A percentile compares a stretch with the other conserved stretches of the same genome.
Conservation (phyloP, 2,888 invertebrate genomes). For the Nephrotoma appendiculata region DNA sequence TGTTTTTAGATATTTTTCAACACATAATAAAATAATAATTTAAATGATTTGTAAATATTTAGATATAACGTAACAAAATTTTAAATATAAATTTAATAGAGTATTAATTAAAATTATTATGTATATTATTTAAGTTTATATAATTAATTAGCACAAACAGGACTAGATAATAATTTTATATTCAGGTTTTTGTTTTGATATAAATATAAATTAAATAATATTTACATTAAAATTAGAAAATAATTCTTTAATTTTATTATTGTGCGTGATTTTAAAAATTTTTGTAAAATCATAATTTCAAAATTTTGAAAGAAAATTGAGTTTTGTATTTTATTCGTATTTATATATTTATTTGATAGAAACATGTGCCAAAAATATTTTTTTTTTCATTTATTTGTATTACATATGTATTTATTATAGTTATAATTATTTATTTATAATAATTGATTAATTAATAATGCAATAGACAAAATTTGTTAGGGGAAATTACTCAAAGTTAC, state of each 20-base stretch:
- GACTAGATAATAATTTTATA: background rate
- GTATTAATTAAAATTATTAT: background rate
- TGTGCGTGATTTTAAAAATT: background rate
- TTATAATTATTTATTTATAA: background rate
- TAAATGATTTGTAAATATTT: background rate
- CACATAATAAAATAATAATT: background rate
- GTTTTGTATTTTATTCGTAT: background rate
- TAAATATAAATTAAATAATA: too few relatives aligned
- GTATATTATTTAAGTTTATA: background rate
- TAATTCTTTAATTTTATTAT: background rate
- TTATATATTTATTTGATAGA: background rate
- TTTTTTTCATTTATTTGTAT: background rate
- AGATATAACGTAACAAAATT: background rate
- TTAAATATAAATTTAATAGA: background rate
- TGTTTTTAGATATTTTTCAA: background rate
- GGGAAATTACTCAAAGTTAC: too few relatives aligned
- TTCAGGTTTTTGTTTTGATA: background rate
- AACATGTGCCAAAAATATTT: background rate
- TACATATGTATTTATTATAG: background rate
- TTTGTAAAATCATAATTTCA: background rate
- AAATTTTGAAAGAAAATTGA: background rate
- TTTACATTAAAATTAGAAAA: background rate
- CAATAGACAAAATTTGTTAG: background rate
- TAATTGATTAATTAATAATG: background rate
- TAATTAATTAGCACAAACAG: background rate